These are phyloP conservation scores for Antedon mediterranea DNA, from an alignment of 53 echinoderm and acorn worm species.

Conservation along the genomic window DNA sequence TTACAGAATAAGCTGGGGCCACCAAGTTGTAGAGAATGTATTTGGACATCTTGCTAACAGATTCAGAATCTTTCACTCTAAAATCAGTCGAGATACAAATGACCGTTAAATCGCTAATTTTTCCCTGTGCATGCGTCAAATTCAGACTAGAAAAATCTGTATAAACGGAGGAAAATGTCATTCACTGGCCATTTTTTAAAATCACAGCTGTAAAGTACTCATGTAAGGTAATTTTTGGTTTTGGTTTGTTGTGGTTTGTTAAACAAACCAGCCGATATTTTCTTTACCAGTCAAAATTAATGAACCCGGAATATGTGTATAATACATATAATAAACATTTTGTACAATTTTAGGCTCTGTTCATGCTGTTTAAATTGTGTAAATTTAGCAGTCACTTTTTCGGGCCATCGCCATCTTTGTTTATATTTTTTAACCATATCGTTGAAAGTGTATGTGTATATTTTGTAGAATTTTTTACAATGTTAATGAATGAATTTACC, in stretches of 20 bases:
- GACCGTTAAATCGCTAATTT: background rate
- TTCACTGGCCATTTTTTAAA: background rate
- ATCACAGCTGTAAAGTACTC: background rate
- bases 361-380: background rate
- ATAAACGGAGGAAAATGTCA: background rate
- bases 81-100: background rate
- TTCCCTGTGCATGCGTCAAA: background rate
- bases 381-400: background rate
- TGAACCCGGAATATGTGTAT: background rate
- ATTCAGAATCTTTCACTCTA: too few relatives aligned
- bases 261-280: background rate
- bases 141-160: background rate
- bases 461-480: too few relatives aligned
- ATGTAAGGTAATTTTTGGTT: background rate
- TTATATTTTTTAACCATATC: background rate
- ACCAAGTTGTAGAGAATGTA: too few relatives aligned
- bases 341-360: background rate
- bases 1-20: too few relatives aligned
- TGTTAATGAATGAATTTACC: too few relatives aligned
- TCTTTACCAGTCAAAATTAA: background rate
- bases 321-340: background rate
- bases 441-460: too few relatives aligned
- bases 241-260: background rate
- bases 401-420: background rate
- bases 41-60: too few relatives aligned